Evolutionary conservation across 2,113 vertebrate species (phyloP).

Genomic region (Atrichornis clamosus): DNA sequence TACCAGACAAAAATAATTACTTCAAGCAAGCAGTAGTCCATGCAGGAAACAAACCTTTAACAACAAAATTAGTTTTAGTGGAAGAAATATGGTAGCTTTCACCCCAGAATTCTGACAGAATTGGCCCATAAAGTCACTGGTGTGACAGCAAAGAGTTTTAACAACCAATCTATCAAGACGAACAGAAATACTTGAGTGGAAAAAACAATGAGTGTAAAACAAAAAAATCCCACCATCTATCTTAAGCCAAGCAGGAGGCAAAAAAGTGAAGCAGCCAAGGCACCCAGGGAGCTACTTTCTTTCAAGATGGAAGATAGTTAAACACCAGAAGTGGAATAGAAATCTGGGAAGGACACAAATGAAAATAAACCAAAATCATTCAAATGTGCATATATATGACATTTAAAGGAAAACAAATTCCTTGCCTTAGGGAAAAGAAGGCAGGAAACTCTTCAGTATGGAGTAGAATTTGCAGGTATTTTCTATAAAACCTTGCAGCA

Average conservation of each 20-base stretch:
- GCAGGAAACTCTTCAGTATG: neutral
- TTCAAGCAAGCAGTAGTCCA: neutral
- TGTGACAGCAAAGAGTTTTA: neutral
- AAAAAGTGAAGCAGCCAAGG: neutral
- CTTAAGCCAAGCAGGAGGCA: neutral
- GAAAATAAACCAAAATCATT: neutral
- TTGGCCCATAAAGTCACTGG: neutral
- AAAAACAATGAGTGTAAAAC: neutral
- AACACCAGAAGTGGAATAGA: neutral
- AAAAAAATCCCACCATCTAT: neutral
- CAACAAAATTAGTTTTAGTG: neutral
- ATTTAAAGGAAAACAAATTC: neutral
- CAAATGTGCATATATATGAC: neutral
- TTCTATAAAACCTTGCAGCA: neutral
- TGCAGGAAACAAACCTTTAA: neutral
- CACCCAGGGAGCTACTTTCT: neutral
- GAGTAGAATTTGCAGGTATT: neutral
- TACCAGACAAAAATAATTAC: neutral
- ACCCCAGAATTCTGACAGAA: neutral
- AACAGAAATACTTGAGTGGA: neutral
- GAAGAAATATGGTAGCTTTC: neutral
- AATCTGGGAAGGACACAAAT: neutral
- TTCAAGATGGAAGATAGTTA: neutral
- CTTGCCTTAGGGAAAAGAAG: neutral
- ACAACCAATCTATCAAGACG: neutral